Evolutionary conservation across 2,888 invertebrate genomes (phyloP), one percentile per base, ranked within the genome.

Genomic region (Epinotia nisella): DNA sequence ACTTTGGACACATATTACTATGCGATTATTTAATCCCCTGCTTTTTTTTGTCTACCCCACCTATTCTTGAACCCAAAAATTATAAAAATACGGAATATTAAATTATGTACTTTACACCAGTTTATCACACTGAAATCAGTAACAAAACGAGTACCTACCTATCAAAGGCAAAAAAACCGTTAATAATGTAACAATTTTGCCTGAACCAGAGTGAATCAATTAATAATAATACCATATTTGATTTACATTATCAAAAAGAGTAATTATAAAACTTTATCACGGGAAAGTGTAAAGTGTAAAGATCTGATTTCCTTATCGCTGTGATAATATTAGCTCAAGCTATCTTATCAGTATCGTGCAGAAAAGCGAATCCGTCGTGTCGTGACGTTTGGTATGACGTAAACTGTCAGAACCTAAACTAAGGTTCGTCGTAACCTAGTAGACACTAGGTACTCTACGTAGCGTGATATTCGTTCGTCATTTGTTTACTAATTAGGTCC

Each of bases 231-330:
- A 74, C 75, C 79, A 81, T 81, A 81, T 83, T 83, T 83, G 80
- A 81, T 78, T 77, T 81, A 77, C 76, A 77, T 82, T 78, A 83
- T 85, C 82, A 80, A 79, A 81, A 82, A 81, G 81, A 82, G 83
- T 83, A 83, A 85, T 87, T 83, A 84, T 84, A 83, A 80, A 86
- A 86, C 85, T 83, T 85, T 89, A 89, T 89, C 89, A 78, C 85
- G 79, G 78, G 82, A 88, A 88, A 90, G 89, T 87, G 90, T 85
- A 91, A 90, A 90, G 90, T 91, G 86, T 91, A 90, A 91, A 89
- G 91, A 91, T 91, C 90, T 89, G 84, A 83, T 85, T 82, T 82
- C 79, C 81, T 90, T 91, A 90, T 90, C 90, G 83, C 67, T 78
- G 81, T 79, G 78, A 86, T 83, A 90, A 90, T 90, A 90, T 91